These are phyloP conservation scores for Sinohyriopsis cumingii DNA, from an alignment of 2,888 invertebrate genomes.

Conservation along the genomic window DNA sequence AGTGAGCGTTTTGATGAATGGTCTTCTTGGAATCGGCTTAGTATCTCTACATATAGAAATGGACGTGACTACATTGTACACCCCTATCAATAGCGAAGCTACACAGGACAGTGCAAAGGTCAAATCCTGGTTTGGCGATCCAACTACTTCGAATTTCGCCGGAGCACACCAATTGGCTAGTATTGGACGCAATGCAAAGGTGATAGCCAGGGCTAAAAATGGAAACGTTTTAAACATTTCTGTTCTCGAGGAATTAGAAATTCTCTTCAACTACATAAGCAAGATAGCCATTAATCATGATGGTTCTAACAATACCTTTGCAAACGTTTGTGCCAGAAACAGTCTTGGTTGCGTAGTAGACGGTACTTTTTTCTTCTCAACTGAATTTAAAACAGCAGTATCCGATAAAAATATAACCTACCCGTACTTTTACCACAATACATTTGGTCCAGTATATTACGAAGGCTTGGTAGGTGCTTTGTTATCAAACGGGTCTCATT, in stretches of 20 bases:
- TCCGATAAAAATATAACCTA: constrained; percentile 10
- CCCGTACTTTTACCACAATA: constrained; percentile 10
- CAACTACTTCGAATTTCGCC: too few species aligned
- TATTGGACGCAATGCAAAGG: constrained; percentile 16
- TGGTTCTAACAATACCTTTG: constrained; percentile 2
- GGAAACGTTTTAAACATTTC: constrained; percentile 22
- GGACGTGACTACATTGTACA: too few species aligned
- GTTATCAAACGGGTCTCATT: too few species aligned
- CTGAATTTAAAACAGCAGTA: constrained; percentile 15
- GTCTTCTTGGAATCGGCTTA: too few species aligned
- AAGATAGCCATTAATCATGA: constrained; percentile 6
- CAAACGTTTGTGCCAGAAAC: constrained; percentile 13
- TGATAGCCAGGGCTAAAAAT: constrained; percentile 21
- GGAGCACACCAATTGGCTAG: neutral
- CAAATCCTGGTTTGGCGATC: too few species aligned
- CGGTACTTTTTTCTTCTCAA: constrained; percentile 7
- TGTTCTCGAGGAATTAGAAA: constrained; percentile 20
- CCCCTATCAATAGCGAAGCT: too few species aligned
- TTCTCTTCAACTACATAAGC: constrained; percentile 16
- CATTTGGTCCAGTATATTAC: neutral
- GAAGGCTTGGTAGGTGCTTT: too few species aligned
- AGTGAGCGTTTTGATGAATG: too few species aligned
- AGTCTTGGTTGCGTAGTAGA: constrained; percentile 7
- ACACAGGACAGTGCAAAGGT: too few species aligned
- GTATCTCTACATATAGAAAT: too few species aligned